phyloP scores from a whole-genome alignment of 1,140 invertebrate species.

The Calosoma granatense region DNA sequence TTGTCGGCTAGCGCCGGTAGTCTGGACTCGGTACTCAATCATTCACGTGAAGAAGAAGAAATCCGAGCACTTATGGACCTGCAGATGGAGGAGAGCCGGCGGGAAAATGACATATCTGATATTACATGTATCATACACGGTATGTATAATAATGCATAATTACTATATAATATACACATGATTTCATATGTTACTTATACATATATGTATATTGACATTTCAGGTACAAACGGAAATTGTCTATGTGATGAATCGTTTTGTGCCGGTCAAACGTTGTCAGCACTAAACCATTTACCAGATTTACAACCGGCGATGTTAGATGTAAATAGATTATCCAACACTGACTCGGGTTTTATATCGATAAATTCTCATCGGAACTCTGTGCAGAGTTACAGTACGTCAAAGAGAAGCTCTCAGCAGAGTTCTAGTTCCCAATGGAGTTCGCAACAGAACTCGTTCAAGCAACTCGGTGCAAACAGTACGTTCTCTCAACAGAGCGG shows the following conservation, averaged over 20 bases:
- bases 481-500: constrained; percentile 2
- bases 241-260: not conserved
- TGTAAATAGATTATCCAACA: constrained; percentile 31
- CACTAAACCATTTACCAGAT: not conserved
- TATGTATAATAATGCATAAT: not conserved
- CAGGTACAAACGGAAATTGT: not conserved
- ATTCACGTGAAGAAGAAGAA: constrained; percentile 67
- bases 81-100: constrained; percentile 33
- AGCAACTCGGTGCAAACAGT: not conserved
- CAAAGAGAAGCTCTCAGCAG: constrained; percentile 46
- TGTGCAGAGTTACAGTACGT: constrained; percentile 46
- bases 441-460: constrained; percentile 17
- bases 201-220: too few relatives aligned
- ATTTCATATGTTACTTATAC: too few relatives aligned
- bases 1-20: constrained; percentile 67
- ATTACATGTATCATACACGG: constrained; percentile 17
- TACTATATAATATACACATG: not conserved
- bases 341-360: constrained; percentile 62
- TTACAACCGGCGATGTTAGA: not conserved
- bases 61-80: constrained; percentile 49
- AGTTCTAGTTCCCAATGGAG: constrained; percentile 40
- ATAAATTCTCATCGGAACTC: constrained; percentile 53
- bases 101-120: constrained; percentile 32
- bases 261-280: not conserved
- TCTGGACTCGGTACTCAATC: constrained; percentile 72